These are phyloP conservation scores for Scotopteryx bipunctaria DNA, from an alignment of 2,888 invertebrate species.

Conservation along the genomic window DNA sequence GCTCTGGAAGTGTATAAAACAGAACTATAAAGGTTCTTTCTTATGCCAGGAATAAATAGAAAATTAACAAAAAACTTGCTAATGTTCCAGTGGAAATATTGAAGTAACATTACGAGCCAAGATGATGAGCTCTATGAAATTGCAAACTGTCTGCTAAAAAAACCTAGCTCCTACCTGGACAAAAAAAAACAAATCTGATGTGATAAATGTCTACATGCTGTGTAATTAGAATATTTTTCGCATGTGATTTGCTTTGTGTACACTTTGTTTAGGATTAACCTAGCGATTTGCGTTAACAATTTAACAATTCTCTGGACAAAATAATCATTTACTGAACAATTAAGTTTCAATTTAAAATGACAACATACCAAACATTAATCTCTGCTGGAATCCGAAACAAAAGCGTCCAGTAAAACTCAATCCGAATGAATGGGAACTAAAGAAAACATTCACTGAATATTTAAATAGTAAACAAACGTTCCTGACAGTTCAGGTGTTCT, in stretches of 20 bases:
- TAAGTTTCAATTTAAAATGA: slow-evolving; percentile 6
- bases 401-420: slow-evolving; percentile 12
- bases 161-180: not conserved
- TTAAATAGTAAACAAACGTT: slow-evolving; percentile 35
- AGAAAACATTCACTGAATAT: slow-evolving; percentile 31
- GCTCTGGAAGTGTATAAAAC: not conserved
- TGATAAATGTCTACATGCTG: not conserved
- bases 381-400: slow-evolving; percentile 13
- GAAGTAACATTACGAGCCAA: not conserved
- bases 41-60: not conserved
- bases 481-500: slow-evolving; percentile 39
- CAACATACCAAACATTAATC: slow-evolving; percentile 10
- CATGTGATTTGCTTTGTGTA: slow-evolving; percentile 4
- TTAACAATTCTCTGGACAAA: too few relatives aligned
- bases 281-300: slow-evolving; percentile 2
- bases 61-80: not conserved
- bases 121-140: not conserved
- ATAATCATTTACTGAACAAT: slow-evolving; percentile 2
- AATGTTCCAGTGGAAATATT: not conserved
- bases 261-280: not conserved
- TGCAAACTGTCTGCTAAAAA: not conserved
- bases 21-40: not conserved
- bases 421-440: slow-evolving; percentile 24
- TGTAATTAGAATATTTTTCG: not conserved
- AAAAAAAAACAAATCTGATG: not conserved